phyloP scores from a whole-genome alignment of 64 coral and sea anemone species.

The Porites australiensis region DNA sequence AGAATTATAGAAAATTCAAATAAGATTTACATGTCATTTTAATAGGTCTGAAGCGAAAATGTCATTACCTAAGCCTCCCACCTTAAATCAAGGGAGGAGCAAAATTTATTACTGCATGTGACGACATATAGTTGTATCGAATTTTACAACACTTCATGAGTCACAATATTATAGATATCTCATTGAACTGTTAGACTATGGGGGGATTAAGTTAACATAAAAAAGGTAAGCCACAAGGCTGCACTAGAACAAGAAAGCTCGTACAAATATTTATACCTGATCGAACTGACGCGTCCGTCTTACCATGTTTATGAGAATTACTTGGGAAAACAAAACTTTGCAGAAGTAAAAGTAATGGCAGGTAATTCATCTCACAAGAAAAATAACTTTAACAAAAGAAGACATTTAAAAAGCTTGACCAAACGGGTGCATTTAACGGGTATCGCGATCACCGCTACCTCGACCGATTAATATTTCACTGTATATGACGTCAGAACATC shows the following conservation, averaged over 20 bases:
- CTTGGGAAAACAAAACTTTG: constrained; percentile 8
- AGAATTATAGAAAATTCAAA: too few relatives aligned
- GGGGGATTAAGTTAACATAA: too few relatives aligned
- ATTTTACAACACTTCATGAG: too few relatives aligned
- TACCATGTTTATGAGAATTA: constrained; percentile 14
- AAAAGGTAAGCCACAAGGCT: background rate
- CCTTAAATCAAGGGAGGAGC: background rate
- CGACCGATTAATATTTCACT: constrained; percentile 42
- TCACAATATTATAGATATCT: too few relatives aligned
- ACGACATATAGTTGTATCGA: too few relatives aligned
- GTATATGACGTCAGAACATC: constrained; percentile 22
- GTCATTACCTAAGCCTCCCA: background rate
- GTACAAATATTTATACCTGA: too few relatives aligned
- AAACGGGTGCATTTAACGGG: background rate
- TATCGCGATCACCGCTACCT: background rate
- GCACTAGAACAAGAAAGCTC: too few relatives aligned
- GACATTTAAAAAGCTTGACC: constrained; percentile 3
- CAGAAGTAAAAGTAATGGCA: constrained; percentile 23
- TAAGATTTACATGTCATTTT: background rate
- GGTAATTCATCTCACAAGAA: constrained; percentile 27
- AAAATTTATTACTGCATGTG: too few relatives aligned
- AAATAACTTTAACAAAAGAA: background rate
- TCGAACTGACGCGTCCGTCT: background rate
- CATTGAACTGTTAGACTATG: too few relatives aligned
- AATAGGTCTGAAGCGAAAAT: background rate